A percentile compares a stretch with the other conserved stretches of the same genome.
phyloP scores from a whole-genome alignment of 2,797 vertebrate species.

The Monodelphis domestica region DNA sequence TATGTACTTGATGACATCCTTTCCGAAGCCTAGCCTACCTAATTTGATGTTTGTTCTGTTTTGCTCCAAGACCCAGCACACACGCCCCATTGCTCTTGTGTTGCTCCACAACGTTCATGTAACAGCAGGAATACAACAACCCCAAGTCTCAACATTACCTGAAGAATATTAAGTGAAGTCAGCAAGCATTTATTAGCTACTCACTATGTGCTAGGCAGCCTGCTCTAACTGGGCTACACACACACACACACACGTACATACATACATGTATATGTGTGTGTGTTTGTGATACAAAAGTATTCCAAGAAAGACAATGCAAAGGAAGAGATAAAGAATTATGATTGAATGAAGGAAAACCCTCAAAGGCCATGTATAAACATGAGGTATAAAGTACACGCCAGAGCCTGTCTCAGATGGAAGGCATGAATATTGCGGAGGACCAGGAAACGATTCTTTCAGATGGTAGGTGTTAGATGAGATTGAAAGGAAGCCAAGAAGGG shows the following conservation, averaged over 20 bases:
- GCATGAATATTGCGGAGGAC: no score
- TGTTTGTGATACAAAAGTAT: neutral
- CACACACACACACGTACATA: no score
- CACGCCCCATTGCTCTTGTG: neutral
- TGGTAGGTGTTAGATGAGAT: neutral
- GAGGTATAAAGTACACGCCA: neutral
- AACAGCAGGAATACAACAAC: neutral
- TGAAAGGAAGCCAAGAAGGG: neutral
- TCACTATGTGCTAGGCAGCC: neutral
- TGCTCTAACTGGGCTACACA: no score
- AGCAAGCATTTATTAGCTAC: neutral
- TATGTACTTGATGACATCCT: neutral
- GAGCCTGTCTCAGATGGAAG: neutral
- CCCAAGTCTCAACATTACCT: neutral
- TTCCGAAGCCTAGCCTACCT: neutral
- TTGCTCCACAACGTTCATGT: neutral
- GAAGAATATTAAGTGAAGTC: neutral
- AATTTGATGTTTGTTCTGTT: neutral
- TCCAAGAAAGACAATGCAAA: neutral
- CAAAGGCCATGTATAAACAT: neutral
- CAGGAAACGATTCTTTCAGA: neutral
- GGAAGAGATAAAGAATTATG: neutral
- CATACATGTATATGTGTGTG: no score
- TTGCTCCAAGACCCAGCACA: no score
- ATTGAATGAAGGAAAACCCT: neutral